Evolutionary conservation across 2,113 vertebrate species (phyloP).

Genomic region (Pedetes capensis): DNA sequence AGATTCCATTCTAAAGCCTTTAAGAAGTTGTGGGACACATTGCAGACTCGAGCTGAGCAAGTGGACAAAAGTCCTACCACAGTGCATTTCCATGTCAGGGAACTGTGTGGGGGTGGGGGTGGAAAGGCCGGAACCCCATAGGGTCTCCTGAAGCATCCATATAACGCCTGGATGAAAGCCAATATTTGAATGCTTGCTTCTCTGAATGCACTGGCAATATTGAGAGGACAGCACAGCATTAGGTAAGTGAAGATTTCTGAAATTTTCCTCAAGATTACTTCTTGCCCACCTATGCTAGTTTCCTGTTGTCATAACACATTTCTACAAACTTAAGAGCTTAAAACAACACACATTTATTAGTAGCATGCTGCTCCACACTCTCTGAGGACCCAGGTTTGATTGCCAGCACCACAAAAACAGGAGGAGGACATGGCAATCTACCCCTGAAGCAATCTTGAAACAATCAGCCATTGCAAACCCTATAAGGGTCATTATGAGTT

Average conservation of each 20-base stretch:
- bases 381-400: too few relatives aligned
- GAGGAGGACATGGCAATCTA: too few relatives aligned
- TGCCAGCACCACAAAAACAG: too few relatives aligned
- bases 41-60: not conserved
- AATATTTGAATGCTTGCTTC: not conserved
- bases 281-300: not conserved
- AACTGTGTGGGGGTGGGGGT: not conserved
- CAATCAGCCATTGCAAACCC: too few relatives aligned
- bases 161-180: not conserved
- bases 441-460: too few relatives aligned
- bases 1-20: too few relatives aligned
- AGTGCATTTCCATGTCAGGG: not conserved
- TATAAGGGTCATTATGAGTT: too few relatives aligned
- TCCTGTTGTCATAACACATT: not conserved
- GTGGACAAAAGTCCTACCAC: not conserved
- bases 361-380: too few relatives aligned
- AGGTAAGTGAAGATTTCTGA: not conserved
- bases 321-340: not conserved
- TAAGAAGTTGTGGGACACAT: not conserved
- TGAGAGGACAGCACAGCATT: too few relatives aligned
- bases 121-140: too few relatives aligned
- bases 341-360: not conserved
- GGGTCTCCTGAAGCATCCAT: not conserved
- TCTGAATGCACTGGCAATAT: not conserved
- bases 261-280: not conserved